Percentiles rank a stretch among this genome's conserved stretches.
These are phyloP conservation scores for Seriola aureovittata DNA, from an alignment of 2,113 vertebrate genomes.

Conservation along the genomic window DNA sequence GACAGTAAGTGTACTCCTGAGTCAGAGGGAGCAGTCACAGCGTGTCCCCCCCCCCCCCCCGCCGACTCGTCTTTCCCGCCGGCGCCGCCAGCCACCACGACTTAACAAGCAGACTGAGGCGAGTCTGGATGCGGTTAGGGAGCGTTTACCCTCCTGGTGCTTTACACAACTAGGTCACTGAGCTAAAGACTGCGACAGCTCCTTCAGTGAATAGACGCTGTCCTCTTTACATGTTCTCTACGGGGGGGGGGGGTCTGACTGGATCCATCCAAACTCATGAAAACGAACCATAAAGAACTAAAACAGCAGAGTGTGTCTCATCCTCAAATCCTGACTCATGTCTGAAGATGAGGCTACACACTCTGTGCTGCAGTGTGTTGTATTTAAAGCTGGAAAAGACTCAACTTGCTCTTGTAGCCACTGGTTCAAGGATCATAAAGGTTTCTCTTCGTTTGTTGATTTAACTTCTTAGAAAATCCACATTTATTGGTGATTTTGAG, in stretches of 20 bases:
- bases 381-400: background rate
- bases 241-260: background rate
- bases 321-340: background rate
- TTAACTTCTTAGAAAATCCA: no score
- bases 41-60: background rate
- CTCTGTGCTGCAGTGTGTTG: background rate
- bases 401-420: no score
- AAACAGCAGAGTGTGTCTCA: background rate
- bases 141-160: constrained; percentile 50
- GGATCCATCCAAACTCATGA: background rate
- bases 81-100: constrained; percentile 21
- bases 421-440: no score
- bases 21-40: constrained; percentile 30
- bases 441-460: no score
- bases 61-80: constrained; percentile 22
- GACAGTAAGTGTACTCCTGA: constrained; percentile 1
- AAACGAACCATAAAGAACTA: background rate
- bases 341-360: background rate
- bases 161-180: constrained; percentile 52
- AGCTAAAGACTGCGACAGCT: constrained; percentile 40
- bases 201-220: constrained; percentile 7
- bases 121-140: constrained; percentile 38
- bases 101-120: constrained; percentile 54
- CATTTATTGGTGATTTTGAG: no score
- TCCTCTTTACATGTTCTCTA: background rate